Conservation (phyloP, 2,797 vertebrate genomes). For the Coccyzus lansbergi region DNA sequence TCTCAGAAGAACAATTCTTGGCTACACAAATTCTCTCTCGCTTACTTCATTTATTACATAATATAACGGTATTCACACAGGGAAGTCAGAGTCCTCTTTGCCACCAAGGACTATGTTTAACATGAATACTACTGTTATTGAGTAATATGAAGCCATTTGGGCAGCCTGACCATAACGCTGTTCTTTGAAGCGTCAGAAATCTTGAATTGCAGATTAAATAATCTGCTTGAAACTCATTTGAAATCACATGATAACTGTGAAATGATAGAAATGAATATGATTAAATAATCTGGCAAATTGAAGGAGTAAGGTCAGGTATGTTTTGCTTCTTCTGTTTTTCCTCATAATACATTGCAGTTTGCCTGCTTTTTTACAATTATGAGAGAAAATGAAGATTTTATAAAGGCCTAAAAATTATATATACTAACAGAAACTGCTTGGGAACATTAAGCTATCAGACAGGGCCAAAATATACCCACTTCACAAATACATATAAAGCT, state of each 20-base stretch:
- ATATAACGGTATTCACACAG: neutral
- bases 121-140: neutral
- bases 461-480: neutral
- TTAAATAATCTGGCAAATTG: neutral
- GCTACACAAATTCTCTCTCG: neutral
- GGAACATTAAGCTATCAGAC: neutral
- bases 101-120: neutral
- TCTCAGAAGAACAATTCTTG: neutral
- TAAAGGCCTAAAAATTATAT: neutral
- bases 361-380: neutral
- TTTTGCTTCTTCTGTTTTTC: neutral
- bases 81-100: neutral
- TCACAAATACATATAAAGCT: neutral
- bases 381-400: neutral
- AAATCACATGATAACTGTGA: neutral
- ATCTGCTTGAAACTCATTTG: neutral
- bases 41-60: neutral
- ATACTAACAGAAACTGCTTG: neutral
- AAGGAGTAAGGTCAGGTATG: neutral
- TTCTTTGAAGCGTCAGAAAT: neutral
- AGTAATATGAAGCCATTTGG: neutral
- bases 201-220: neutral
- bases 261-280: neutral
- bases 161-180: neutral
- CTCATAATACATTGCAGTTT: neutral